These are phyloP conservation scores for Mamestra configurata DNA, from an alignment of 1,140 invertebrate genomes.

Conservation along the genomic window DNA sequence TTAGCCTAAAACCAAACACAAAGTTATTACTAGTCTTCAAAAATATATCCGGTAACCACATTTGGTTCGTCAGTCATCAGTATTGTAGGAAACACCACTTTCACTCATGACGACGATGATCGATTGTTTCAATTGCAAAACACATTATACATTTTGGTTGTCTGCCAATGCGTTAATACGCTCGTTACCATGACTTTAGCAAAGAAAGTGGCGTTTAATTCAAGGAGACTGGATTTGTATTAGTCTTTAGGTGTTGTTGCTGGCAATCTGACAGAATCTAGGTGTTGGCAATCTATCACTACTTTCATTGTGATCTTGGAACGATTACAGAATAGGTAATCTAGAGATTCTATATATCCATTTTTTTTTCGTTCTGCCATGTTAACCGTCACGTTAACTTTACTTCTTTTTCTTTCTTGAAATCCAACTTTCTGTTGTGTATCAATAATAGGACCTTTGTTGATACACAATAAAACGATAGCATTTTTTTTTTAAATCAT, in stretches of 20 bases:
- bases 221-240: background rate
- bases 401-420: too few relatives aligned
- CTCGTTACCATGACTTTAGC: background rate
- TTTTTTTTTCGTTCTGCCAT: too few relatives aligned
- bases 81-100: slow-evolving; percentile 7
- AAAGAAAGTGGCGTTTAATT: slow-evolving; percentile 18
- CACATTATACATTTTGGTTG: slow-evolving; percentile 22
- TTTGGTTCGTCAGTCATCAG: background rate
- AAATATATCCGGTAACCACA: slow-evolving; percentile 9
- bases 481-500: too few relatives aligned
- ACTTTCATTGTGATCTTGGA: background rate
- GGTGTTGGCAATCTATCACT: background rate
- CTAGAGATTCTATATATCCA: background rate
- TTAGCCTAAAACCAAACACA: background rate
- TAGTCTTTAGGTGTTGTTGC: background rate
- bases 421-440: too few relatives aligned
- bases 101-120: slow-evolving; percentile 24
- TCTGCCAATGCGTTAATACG: background rate
- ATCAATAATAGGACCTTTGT: too few relatives aligned
- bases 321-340: background rate
- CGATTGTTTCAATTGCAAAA: slow-evolving; percentile 33
- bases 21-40: slow-evolving; percentile 14
- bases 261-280: slow-evolving; percentile 35
- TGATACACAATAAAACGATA: too few relatives aligned
- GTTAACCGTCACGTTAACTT: too few relatives aligned